Base-by-base conservation (phyloP, 1,140 invertebrate genomes). In the fruit fly (Drosophila melanogaster) region DNA sequence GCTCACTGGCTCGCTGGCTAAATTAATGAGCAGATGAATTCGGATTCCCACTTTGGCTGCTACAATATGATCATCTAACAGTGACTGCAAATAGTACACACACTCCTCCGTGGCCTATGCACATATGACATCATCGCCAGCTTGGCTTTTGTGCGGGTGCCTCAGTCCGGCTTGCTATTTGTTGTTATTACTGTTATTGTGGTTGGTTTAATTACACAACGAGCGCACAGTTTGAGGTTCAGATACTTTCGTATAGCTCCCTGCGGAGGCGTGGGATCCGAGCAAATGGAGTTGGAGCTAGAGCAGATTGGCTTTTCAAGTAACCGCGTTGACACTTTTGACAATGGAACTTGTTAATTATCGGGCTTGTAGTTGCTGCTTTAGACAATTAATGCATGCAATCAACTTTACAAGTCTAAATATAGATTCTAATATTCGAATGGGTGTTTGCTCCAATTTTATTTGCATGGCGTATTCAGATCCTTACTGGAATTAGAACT, bases 21-120 rank as follows among this genome's bases (percentile, higher is more conserved):
- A 84, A 89, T 89, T 90, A 89, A 89, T 83, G 84, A 84, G 79
- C 79, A 90, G 77, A 89, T 89, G 69, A 65, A 80, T 90, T 71
- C 77, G 85, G 84, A 85, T 78, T 84, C 77, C 67, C 58, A 79
- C 83, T 79, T 83, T 83, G 79, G 79, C 61, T 54, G 74, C 64
- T 58, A 67, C 53, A 50, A 50, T 17, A 50, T 75, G 83, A 87
- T 89, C 83, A 87, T 81, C 79, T 81, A 87, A 86, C 83, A 83
- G 65, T 87, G 75, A 60, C 81, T 87, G 79, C 83, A 60, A 86
- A 87, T 81, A 81, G 58, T 83, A 44, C 47, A 44, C 46, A 53
- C 19, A 38, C 43, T 53, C 37, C 24, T 11, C 35, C 22, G 14
- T 54, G 54, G 47, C 41, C 54, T n/a, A 58, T 58, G 56, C 38